phyloP scores from a whole-genome alignment of 2,888 invertebrate species.

The Alloscopus bannaensis region DNA sequence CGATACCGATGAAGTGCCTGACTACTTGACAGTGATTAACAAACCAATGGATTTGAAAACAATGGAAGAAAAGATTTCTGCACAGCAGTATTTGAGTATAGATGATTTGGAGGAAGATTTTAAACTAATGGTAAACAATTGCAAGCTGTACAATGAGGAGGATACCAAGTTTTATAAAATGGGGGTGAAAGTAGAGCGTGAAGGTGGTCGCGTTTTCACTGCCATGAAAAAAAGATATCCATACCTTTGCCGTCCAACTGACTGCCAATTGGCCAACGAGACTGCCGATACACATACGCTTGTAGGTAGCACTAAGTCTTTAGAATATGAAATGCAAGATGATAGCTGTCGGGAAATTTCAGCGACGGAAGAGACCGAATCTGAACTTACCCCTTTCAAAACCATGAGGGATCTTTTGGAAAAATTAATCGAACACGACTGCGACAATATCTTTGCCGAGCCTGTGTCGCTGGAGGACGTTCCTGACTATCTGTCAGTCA shows the following conservation, averaged over 20 bases:
- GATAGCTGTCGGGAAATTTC: too few relatives aligned
- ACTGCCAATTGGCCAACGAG: too few relatives aligned
- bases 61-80: constrained; percentile 1
- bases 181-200: constrained; percentile 14
- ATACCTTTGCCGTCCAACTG: too few relatives aligned
- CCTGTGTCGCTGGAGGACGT: constrained; percentile 92
- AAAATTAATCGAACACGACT: constrained; percentile 8
- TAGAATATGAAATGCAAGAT: too few relatives aligned
- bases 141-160: constrained; percentile 37
- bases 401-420: constrained; percentile 19
- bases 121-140: constrained; percentile 33
- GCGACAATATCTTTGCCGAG: constrained; percentile 88
- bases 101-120: constrained; percentile 38
- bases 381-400: too few relatives aligned
- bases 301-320: too few relatives aligned
- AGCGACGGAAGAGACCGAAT: not conserved
- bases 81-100: not conserved
- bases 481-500: constrained; percentile 92
- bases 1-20: constrained; percentile 25
- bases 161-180: constrained; percentile 17
- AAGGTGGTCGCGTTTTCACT: too few relatives aligned
- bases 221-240: too few relatives aligned
- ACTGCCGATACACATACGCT: too few relatives aligned
- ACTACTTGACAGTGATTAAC: constrained; percentile 21
- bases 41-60: constrained; percentile 48